Conservation (phyloP, 2,797 vertebrate genomes). For the Pseudomugil tenellus region DNA sequence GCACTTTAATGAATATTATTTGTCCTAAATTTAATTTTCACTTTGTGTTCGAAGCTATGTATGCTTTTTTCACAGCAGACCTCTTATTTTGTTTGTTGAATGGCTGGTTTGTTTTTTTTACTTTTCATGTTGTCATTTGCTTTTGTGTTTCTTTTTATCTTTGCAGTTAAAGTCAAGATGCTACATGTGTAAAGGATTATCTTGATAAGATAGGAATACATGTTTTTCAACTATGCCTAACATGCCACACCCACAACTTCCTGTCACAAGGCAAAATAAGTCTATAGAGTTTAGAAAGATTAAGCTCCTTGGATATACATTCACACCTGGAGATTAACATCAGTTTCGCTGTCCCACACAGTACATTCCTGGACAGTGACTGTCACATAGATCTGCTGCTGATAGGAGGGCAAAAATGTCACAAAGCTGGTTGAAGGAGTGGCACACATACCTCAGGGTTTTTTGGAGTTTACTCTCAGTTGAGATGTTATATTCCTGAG, state of each 20-base stretch:
- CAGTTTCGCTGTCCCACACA: constrained; percentile 49
- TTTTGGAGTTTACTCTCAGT: constrained; percentile 24
- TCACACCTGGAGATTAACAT: constrained; percentile 44
- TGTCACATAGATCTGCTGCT: constrained; percentile 25
- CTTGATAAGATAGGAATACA: background rate
- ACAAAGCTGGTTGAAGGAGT: constrained; percentile 64
- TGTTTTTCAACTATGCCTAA: background rate
- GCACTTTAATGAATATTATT: too few species aligned
- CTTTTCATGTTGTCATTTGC: background rate
- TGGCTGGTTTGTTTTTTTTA: background rate
- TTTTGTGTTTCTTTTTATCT: background rate
- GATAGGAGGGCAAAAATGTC: constrained; percentile 64
- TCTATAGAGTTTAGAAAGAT: constrained; percentile 20
- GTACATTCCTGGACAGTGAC: constrained; percentile 64
- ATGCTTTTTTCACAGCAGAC: too few species aligned
- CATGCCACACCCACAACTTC: constrained; percentile 31
- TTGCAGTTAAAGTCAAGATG: background rate
- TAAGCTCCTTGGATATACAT: constrained; percentile 3
- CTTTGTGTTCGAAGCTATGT: too few species aligned
- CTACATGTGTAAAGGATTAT: background rate
- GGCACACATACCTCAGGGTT: constrained; percentile 14
- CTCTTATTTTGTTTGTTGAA: background rate
- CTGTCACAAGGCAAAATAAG: constrained; percentile 19
- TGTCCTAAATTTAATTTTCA: too few species aligned
- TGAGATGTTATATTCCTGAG: constrained; percentile 53